A percentile compares a stretch with the other conserved stretches of the same genome.
These are phyloP conservation scores for Oryzias sinensis DNA, from an alignment of 2,797 vertebrate species.

Conservation along the genomic window DNA sequence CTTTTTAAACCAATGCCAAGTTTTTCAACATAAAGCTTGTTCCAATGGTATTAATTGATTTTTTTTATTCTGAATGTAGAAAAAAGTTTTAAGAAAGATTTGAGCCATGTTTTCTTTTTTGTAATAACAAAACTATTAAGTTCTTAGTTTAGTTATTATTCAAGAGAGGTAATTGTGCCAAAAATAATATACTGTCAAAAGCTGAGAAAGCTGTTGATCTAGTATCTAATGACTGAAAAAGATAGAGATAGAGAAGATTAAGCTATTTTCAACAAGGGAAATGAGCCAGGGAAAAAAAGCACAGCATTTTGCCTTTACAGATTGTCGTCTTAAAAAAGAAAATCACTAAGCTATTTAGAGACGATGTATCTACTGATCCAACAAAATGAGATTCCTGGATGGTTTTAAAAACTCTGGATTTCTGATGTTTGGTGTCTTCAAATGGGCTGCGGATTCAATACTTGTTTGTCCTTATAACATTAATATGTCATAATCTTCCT, in stretches of 20 bases:
- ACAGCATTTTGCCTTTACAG: slow-evolving; percentile 30
- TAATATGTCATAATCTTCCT: slow-evolving; percentile 23
- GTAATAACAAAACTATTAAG: too few relatives aligned
- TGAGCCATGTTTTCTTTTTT: too few relatives aligned
- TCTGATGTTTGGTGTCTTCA: slow-evolving; percentile 17
- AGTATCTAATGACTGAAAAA: slow-evolving; percentile 31
- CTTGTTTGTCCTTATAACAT: slow-evolving; percentile 19
- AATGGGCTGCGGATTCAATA: slow-evolving; percentile 18
- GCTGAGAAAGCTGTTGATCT: too few relatives aligned
- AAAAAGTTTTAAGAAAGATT: too few relatives aligned
- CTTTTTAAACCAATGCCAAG: too few relatives aligned
- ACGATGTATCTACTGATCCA: slow-evolving; percentile 32
- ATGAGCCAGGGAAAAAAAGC: slow-evolving; percentile 37
- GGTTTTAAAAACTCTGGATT: slow-evolving; percentile 23
- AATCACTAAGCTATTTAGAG: slow-evolving; percentile 32
- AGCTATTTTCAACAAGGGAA: slow-evolving; percentile 39
- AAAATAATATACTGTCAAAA: too few relatives aligned
- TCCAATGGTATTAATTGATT: too few relatives aligned
- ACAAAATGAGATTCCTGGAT: slow-evolving; percentile 28
- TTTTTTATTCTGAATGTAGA: too few relatives aligned
- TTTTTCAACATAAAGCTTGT: too few relatives aligned
- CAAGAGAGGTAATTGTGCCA: too few relatives aligned
- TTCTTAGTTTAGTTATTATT: too few relatives aligned
- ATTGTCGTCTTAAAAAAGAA: slow-evolving; percentile 39
- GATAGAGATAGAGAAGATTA: slow-evolving; percentile 36